Evolutionary conservation across 1,140 invertebrate species (phyloP).

Genomic region (Diachasmimorpha longicaudata): DNA sequence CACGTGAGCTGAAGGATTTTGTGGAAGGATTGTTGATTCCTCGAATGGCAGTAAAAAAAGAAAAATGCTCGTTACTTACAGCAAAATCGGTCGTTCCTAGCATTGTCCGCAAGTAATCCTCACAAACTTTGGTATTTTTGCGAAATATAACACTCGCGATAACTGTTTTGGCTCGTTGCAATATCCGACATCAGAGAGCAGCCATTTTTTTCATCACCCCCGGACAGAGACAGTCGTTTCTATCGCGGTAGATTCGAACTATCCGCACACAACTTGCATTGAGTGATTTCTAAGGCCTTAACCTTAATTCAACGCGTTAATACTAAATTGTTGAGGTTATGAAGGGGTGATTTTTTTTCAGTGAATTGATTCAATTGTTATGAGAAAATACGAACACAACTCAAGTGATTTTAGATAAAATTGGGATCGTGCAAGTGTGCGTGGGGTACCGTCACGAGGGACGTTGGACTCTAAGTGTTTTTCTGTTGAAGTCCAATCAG

Average conservation of each 20-base stretch:
- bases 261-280: neutral
- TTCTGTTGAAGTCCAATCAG: too few relatives aligned
- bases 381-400: too few relatives aligned
- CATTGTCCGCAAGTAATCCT: constrained; percentile 29
- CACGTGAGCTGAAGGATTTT: neutral
- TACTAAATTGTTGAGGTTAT: neutral
- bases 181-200: constrained; percentile 37
- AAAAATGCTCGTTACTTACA: constrained; percentile 33
- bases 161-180: constrained; percentile 3
- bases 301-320: neutral
- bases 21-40: neutral
- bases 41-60: neutral
- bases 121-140: neutral
- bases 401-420: too few relatives aligned
- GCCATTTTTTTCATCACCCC: constrained; percentile 36
- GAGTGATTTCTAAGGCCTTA: neutral
- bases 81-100: constrained; percentile 20
- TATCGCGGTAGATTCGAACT: constrained; percentile 2
- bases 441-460: neutral
- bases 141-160: neutral
- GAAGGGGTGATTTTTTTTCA: neutral
- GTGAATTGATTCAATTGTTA: neutral
- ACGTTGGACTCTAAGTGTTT: neutral
- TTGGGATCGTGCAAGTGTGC: neutral
- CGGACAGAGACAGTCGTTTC: neutral